phyloP scores from a whole-genome alignment of 2,888 invertebrate species.

The Copidosoma aretas region DNA sequence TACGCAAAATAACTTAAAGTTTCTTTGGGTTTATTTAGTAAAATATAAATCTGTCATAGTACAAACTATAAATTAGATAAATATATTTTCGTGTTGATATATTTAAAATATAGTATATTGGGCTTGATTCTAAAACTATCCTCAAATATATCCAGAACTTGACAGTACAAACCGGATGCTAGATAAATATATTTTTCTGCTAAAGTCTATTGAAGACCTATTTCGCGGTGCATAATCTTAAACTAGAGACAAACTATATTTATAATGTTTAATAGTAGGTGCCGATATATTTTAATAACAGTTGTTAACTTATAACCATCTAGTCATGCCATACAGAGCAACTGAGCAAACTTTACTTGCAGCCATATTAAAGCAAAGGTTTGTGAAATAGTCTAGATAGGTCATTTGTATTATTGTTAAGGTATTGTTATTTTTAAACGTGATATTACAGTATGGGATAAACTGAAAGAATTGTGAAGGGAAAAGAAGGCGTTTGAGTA shows the following conservation, averaged over 20 bases:
- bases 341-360: not conserved
- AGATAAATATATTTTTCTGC: constrained; percentile 17
- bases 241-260: not conserved
- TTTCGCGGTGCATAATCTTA: not conserved
- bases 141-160: not conserved
- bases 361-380: not conserved
- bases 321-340: not conserved
- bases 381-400: not conserved
- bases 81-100: constrained; percentile 1
- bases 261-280: not conserved
- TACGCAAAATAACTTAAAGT: no score
- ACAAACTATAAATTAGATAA: constrained; percentile 9
- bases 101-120: not conserved
- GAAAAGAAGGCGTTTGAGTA: not conserved
- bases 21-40: not conserved
- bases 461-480: not conserved
- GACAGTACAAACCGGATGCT: constrained; percentile 36
- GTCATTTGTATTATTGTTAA: not conserved
- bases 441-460: not conserved
- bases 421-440: not conserved
- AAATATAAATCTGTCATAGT: not conserved
- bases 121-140: not conserved
- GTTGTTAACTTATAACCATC: not conserved
- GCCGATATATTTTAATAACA: not conserved
- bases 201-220: not conserved